Evolutionary conservation across 2,113 vertebrate species (phyloP).

Genomic region (Perca schrenkii): DNA sequence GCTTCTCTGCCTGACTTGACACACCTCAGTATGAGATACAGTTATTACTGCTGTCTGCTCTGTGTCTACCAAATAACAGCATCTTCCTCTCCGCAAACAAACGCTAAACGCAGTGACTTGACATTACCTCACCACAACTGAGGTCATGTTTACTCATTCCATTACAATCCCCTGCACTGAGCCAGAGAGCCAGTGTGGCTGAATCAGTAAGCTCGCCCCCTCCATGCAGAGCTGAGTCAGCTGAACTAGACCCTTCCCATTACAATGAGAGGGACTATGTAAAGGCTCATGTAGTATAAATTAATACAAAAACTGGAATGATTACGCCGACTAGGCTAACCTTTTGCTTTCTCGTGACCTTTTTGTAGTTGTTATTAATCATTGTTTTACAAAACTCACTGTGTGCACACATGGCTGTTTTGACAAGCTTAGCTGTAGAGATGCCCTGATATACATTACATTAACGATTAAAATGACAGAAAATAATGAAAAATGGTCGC

Average conservation of each 20-base stretch:
- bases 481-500: too few species aligned
- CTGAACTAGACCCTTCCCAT: slow-evolving; percentile 34
- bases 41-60: background rate
- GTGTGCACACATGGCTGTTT: background rate
- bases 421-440: background rate
- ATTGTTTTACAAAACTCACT: background rate
- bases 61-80: slow-evolving; percentile 10
- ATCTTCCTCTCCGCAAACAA: slow-evolving; percentile 24
- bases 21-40: background rate
- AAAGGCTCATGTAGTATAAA: slow-evolving; percentile 21
- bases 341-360: slow-evolving; percentile 15
- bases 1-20: background rate
- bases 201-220: slow-evolving; percentile 32
- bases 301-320: background rate
- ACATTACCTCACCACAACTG: slow-evolving; percentile 52
- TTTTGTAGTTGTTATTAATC: slow-evolving; percentile 15
- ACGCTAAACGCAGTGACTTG: slow-evolving; percentile 38
- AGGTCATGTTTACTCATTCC: slow-evolving; percentile 66
- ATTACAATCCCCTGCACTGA: slow-evolving; percentile 43
- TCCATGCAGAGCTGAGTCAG: slow-evolving; percentile 63
- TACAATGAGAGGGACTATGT: slow-evolving; percentile 24
- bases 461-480: too few species aligned
- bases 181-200: slow-evolving; percentile 18
- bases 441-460: background rate
- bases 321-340: background rate